phyloP scores from a whole-genome alignment of 2,797 vertebrate species.

The Threskiornis aethiopicus region DNA sequence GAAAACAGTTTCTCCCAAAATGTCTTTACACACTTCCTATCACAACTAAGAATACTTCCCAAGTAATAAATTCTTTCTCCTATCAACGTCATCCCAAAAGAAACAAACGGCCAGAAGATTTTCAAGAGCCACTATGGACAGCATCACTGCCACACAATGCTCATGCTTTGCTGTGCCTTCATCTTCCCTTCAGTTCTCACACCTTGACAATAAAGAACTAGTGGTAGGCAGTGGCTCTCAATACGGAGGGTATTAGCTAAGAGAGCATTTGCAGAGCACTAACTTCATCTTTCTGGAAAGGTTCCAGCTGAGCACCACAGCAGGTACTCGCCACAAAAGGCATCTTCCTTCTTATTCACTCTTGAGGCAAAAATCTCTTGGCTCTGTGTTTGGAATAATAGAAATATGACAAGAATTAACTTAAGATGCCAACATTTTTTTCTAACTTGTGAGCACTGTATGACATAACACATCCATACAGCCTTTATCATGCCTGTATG shows the following conservation, averaged over 20 bases:
- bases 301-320: not conserved
- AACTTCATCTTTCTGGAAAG: not conserved
- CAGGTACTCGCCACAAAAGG: not conserved
- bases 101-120: not conserved
- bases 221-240: not conserved
- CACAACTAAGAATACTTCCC: not conserved
- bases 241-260: not conserved
- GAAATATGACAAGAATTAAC: not conserved
- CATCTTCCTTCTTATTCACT: not conserved
- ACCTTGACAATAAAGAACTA: not conserved
- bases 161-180: not conserved
- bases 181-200: not conserved
- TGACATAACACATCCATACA: accelerated
- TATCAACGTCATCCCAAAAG: not conserved
- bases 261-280: not conserved
- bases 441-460: not conserved
- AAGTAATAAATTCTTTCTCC: not conserved
- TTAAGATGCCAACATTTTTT: not conserved
- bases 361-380: not conserved
- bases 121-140: not conserved
- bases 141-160: not conserved
- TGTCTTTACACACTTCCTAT: not conserved
- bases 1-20: not conserved
- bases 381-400: not conserved
- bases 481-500: not conserved